phyloP scores from a whole-genome alignment of 2,113 vertebrate species.

The Litocranius walleri region DNA sequence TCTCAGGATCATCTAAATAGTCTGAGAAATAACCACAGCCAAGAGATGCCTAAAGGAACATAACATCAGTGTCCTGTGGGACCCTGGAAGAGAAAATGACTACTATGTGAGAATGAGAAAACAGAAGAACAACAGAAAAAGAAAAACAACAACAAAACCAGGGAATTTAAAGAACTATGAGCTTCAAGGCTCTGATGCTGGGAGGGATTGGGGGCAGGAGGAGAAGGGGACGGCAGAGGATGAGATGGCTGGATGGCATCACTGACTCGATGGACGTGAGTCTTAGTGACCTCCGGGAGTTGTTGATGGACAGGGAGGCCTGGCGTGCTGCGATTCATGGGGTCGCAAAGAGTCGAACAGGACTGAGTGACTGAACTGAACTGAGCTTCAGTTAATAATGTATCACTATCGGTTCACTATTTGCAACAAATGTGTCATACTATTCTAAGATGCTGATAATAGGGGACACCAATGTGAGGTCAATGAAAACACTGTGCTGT shows the following conservation, averaged over 20 bases:
- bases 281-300: too few species aligned
- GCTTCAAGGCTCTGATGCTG: neutral
- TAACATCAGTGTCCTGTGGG: neutral
- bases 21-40: neutral
- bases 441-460: neutral
- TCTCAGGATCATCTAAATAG: neutral
- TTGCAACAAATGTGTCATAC: neutral
- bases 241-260: too few species aligned
- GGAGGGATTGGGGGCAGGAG: too few species aligned
- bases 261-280: too few species aligned
- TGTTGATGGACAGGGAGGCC: too few species aligned
- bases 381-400: neutral
- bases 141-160: neutral
- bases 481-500: neutral
- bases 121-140: neutral
- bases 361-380: too few species aligned
- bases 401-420: neutral
- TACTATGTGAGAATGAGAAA: neutral
- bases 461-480: neutral
- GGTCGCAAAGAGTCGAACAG: accelerated
- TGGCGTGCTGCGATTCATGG: accelerated
- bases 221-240: accelerated
- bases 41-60: neutral
- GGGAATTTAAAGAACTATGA: neutral
- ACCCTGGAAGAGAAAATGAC: neutral